A percentile compares a stretch with the other conserved stretches of the same genome.
phyloP scores from a whole-genome alignment of 1,140 invertebrate species.

The Rhizoglyphus robini region DNA sequence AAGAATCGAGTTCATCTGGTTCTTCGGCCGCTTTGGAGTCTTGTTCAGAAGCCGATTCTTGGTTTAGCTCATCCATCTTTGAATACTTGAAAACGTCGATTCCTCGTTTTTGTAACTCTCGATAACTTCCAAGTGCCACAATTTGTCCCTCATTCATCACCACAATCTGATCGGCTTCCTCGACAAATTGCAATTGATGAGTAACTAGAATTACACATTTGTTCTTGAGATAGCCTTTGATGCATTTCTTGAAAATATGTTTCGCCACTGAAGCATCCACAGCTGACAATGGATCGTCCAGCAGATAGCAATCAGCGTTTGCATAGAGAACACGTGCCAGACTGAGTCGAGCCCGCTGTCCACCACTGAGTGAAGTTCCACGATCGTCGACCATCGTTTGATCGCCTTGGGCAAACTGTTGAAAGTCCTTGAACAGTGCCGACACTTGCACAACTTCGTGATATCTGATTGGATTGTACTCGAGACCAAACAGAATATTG shows the following conservation, averaged over 20 bases:
- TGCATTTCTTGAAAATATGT: slow-evolving; percentile 34
- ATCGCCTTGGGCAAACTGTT: slow-evolving; percentile 42
- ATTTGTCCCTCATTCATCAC: slow-evolving; percentile 49
- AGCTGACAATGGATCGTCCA: slow-evolving; percentile 30
- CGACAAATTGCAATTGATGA: slow-evolving; percentile 47
- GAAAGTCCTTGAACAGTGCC: slow-evolving; percentile 62
- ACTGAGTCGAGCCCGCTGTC: slow-evolving; percentile 86
- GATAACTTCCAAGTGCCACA: neutral
- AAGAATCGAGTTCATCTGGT: too few species aligned
- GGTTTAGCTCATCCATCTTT: neutral
- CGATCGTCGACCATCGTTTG: slow-evolving; percentile 28
- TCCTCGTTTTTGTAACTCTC: slow-evolving; percentile 11
- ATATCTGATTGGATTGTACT: slow-evolving; percentile 54
- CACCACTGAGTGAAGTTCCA: slow-evolving; percentile 88
- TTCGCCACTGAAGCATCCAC: slow-evolving; percentile 39
- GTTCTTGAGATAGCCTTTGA: slow-evolving; percentile 39
- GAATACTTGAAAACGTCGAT: slow-evolving; percentile 17
- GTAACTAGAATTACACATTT: slow-evolving; percentile 55
- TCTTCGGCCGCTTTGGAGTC: too few species aligned
- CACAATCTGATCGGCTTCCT: slow-evolving; percentile 43
- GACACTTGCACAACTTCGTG: slow-evolving; percentile 49
- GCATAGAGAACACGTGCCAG: slow-evolving; percentile 46
- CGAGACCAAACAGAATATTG: slow-evolving; percentile 71
- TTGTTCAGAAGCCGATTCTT: too few species aligned
- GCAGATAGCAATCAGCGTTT: slow-evolving; percentile 27